phyloP scores from a whole-genome alignment of 2,113 vertebrate genomes.

The Dipodomys stephensi region DNA sequence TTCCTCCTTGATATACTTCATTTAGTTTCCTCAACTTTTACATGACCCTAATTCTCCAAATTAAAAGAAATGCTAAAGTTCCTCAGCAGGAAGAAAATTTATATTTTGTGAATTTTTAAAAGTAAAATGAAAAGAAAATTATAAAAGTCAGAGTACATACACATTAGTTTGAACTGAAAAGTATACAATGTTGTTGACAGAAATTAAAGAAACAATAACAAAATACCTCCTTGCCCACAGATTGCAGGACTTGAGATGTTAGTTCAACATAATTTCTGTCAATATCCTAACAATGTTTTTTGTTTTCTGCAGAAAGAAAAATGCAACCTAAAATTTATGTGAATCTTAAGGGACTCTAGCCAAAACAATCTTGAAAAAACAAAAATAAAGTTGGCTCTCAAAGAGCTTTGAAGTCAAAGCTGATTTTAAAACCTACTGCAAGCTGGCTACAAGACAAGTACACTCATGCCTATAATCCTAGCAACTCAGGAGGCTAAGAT shows the following conservation, averaged over 20 bases:
- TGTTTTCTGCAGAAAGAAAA: neutral
- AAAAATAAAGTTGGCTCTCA: neutral
- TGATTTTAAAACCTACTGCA: neutral
- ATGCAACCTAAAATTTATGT: neutral
- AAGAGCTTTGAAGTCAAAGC: neutral
- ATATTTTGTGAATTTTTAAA: neutral
- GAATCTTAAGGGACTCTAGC: neutral
- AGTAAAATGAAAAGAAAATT: neutral
- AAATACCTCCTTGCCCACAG: neutral
- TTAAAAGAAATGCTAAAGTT: neutral
- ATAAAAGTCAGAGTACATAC: neutral
- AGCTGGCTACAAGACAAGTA: no score
- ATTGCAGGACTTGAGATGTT: neutral
- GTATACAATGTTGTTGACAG: neutral
- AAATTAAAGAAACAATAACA: conserved; percentile 6
- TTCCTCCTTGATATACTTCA: neutral
- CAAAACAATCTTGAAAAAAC: neutral
- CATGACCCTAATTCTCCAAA: neutral
- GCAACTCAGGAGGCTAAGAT: no score
- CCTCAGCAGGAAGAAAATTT: neutral
- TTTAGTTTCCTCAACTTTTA: neutral
- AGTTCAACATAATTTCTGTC: neutral
- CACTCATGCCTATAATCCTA: neutral
- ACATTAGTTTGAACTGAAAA: conserved; percentile 9
- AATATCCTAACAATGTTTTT: neutral